Evolutionary conservation across 2,797 vertebrate genomes (phyloP), one percentile per base, ranked within the genome.

Genomic region (Pelobates cultripes): DNA sequence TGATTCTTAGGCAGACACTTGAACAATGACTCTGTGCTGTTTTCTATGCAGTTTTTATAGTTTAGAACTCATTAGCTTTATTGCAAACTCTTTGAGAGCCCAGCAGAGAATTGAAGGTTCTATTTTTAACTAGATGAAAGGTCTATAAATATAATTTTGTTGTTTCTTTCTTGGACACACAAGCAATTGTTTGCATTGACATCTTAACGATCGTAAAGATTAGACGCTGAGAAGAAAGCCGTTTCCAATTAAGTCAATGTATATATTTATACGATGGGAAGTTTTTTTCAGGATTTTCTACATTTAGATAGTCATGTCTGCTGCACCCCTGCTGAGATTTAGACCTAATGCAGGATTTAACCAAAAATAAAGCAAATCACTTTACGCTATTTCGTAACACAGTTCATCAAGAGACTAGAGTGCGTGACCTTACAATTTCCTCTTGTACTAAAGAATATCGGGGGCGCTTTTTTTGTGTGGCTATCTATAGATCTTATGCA

Each of bases 191-290:
- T 78, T 80, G 42, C 13, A 28, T 81, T 43, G 45, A 61, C 70
- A 75, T 17, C 17, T 5, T 75, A 70, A 75, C 17, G 53, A 63
- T 45, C 14, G 55, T 7, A 14, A 57, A 81, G 79, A 81, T 75
- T 75, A 81, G 79, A 75, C 47, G 67, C 55, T 60, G 73, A 81
- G 79, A 60, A 43, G 7, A 47, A 15, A 43, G 55, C 12, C 45
- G 28, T 44, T 68, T 75, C 55, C 73, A 66, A 63, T 75, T 75
- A 61, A 81, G 41, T 4, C 70, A 15, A 75, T 45, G 44, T 42
- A 44, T 76, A 70, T 77, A 77, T 81, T 71, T 77, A 66, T 81
- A 81, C 67, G 44, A 40, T 43, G 69, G 79, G 79, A 81, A 81
- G 79, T 80, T n/a, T 17, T 15, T 75, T 55, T 66, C 40, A 80